Evolutionary conservation across 2,113 vertebrate genomes (phyloP).

Genomic region (Panthera uncia): DNA sequence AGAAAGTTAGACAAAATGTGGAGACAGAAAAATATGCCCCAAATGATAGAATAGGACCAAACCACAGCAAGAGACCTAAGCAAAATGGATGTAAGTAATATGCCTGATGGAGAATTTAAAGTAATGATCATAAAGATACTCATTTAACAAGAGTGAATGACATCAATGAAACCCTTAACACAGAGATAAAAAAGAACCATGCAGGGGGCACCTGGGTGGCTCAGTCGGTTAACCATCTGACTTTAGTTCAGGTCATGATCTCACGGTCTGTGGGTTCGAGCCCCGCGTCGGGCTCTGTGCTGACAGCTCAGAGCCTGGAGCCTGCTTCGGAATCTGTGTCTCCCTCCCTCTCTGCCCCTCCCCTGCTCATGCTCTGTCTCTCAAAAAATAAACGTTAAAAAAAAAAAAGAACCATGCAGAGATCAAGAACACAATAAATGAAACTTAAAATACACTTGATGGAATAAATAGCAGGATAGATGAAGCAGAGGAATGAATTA

Average conservation of each 20-base stretch:
- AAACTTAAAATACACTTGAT: not conserved
- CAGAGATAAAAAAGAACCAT: not conserved
- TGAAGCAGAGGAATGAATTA: not conserved
- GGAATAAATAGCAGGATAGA: not conserved
- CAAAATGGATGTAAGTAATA: not conserved
- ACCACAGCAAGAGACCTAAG: not conserved
- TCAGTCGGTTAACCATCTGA: too few species aligned
- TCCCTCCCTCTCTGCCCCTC: too few species aligned
- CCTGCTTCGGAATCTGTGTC: too few species aligned
- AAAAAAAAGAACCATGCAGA: not conserved
- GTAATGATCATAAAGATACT: not conserved
- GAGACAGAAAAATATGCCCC: not conserved
- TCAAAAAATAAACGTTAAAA: too few species aligned
- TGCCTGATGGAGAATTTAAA: not conserved
- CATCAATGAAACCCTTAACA: not conserved
- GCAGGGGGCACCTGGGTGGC: too few species aligned
- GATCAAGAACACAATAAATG: not conserved
- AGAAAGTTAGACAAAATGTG: not conserved
- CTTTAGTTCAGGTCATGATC: too few species aligned
- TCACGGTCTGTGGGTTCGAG: too few species aligned
- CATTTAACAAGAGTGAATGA: not conserved
- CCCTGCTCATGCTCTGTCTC: too few species aligned
- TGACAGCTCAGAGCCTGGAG: too few species aligned
- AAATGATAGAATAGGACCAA: not conserved
- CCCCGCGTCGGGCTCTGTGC: too few species aligned